Evolutionary conservation across 2,113 vertebrate species (phyloP), one percentile per base, ranked within the genome.

Genomic region (Centropus bengalensis): DNA sequence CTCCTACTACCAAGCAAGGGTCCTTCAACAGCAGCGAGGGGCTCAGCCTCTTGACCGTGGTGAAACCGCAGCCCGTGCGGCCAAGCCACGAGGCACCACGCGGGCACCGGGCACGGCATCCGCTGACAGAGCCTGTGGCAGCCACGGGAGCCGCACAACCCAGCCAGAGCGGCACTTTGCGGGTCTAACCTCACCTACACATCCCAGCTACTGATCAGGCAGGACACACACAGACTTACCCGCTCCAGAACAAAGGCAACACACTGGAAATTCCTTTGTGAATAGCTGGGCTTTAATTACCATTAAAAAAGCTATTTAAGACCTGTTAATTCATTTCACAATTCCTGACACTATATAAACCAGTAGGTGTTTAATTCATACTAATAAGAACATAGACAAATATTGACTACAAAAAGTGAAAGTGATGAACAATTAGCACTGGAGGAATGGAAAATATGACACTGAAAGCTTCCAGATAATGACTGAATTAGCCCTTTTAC

Each of bases 351-450:
- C 24, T 73, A 75, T 28, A 81, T 26, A 89, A 92, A 73, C 54
- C 33, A 73, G 56, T 42, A 20, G 5, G 12, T 33, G 86, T 73
- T 92, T 89, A 84, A 86, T 24, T 86, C 74, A 82, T 47, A 84
- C 22, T 82, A 92, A 40, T 71, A 91, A 64, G 52, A 88, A 88
- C 66, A 82, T 3, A 71, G 56, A 71, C 74, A 82, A 91, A 95
- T 85, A 88, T 8, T 79, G 78, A 92, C 71, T 80, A 75, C 33
- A 62, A 86, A 96, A 95, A 68, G 45, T 69, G 62, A 68, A 91
- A 79, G 40, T 45, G 36, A 71, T 62, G 30, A 84, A 69, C 86
- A 92, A n/a, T 78, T 94, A 88, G 81, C 81, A 81, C n/a, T 21
- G 14, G 14, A 52, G 30, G 27, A 84, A 81, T 33, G 78, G 0